Percentiles rank a stretch among this genome's conserved stretches.
Conservation (phyloP, 2,888 invertebrate species). For the Leptopilina myrica region DNA sequence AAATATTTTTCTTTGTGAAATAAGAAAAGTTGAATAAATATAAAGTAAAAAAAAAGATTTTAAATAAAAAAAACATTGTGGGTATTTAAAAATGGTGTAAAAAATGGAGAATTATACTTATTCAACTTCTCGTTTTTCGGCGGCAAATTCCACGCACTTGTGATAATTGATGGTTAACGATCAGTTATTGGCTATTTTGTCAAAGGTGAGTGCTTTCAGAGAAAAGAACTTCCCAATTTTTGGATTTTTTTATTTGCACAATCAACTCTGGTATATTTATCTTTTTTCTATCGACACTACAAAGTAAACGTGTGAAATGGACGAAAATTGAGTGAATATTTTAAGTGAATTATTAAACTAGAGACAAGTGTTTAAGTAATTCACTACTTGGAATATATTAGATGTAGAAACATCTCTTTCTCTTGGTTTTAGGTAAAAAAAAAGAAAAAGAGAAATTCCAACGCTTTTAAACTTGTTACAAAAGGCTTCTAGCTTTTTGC, state of each 20-base stretch:
- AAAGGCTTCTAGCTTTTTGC: too few relatives aligned
- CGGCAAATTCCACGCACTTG: constrained; percentile 33
- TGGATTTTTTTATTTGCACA: not conserved
- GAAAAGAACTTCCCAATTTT: constrained; percentile 22
- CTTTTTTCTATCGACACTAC: not conserved
- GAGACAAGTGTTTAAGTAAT: too few relatives aligned
- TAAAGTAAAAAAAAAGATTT: not conserved
- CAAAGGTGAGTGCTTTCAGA: constrained; percentile 25
- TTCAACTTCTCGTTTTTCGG: constrained; percentile 10
- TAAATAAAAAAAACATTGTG: not conserved
- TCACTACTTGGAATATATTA: too few relatives aligned
- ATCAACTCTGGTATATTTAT: not conserved
- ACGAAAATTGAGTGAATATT: too few relatives aligned
- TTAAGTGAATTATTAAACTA: too few relatives aligned
- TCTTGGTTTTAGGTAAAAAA: too few relatives aligned
- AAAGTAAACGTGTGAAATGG: too few relatives aligned
- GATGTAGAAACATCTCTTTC: too few relatives aligned
- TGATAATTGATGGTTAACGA: constrained; percentile 40
- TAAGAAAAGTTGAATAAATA: not conserved
- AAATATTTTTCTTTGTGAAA: not conserved
- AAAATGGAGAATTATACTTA: not conserved
- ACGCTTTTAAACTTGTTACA: too few relatives aligned
- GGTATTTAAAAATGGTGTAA: not conserved
- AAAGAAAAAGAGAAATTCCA: too few relatives aligned
- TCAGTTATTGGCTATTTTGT: constrained; percentile 25